Base-by-base conservation (phyloP, 2,888 invertebrate species). In the Lamellibrachia columna region DNA sequence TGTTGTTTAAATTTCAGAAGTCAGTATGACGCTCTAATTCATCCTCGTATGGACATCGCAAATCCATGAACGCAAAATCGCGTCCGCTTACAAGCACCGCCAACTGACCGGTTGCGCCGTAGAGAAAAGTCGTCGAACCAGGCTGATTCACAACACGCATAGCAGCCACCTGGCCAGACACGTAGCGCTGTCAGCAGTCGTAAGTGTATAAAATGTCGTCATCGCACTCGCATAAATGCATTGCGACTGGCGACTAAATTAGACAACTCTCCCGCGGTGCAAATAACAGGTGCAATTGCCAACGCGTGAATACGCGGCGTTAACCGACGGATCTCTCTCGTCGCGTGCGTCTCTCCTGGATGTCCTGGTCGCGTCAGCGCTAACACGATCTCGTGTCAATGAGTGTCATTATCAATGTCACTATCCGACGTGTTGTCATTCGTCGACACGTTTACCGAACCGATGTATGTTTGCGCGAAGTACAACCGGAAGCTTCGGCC, bases 211-310 rank as follows among this genome's bases (percentile, higher is more conserved):
- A 55, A 55, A 2, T 55, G 55, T 55, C 55, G 55, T 2, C 55
- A 55, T 9, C 55, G 55, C 55, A 55, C 1, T 9, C 55, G 55
- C 9, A 55, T 3, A 55, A 55, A 75, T 22, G 22, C 22, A 22
- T 22, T 15, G 15, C 75, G 22, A 22, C 75, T 22, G 22, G 22
- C 11, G 75, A 15, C 22, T 75, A n/a, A 22, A 11, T 15, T 40
- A 40, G 40, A 40, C 75, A n/a, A 22, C 75, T 6, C 22, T 4
- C 75, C 22, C 75, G 75, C 22, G 2, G 75, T 4, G 75, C 22
- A n/a, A 75, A 75, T 75, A 75, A 75, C 75, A 75, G 75, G 75
- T 75, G 58, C 58, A 58, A 58, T 58, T 58, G 75, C n/a, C 75
- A 75, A 22, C 75, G 22, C 40, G 40, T 40, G 40, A 40, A 40